These are phyloP conservation scores for Pyrrhosoma nymphula DNA, from an alignment of 2,888 invertebrate genomes.

Conservation along the genomic window DNA sequence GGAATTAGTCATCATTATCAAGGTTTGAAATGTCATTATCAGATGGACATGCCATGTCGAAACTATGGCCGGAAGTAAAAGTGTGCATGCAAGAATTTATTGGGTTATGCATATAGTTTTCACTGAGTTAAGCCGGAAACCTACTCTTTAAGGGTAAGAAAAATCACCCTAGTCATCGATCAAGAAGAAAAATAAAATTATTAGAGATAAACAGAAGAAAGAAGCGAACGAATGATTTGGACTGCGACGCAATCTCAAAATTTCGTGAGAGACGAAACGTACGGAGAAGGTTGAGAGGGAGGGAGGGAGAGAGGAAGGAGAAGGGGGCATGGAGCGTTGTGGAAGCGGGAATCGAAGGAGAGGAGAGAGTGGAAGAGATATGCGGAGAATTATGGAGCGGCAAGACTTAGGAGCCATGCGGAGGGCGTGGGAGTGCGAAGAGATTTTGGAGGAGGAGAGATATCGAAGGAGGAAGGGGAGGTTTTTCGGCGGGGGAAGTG, in stretches of 20 bases:
- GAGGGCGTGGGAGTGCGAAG: not conserved
- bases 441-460: conserved; percentile 2
- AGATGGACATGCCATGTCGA: too few relatives aligned
- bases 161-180: not conserved
- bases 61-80: too few relatives aligned
- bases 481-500: not conserved
- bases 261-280: not conserved
- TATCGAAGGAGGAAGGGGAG: too few relatives aligned
- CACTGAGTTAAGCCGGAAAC: too few relatives aligned
- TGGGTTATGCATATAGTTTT: too few relatives aligned
- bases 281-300: not conserved
- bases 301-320: not conserved
- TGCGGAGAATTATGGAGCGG: conserved; percentile 2
- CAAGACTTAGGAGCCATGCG: not conserved
- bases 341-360: not conserved
- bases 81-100: too few relatives aligned
- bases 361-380: conserved; percentile 2
- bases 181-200: not conserved
- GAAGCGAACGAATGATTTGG: not conserved
- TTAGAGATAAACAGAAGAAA: not conserved
- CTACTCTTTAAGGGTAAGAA: too few relatives aligned
- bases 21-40: too few relatives aligned
- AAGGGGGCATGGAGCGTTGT: not conserved
- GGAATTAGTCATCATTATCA: too few relatives aligned
- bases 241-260: not conserved